These are phyloP conservation scores for Nibea albiflora DNA, from an alignment of 2,113 vertebrate species.

Conservation along the genomic window DNA sequence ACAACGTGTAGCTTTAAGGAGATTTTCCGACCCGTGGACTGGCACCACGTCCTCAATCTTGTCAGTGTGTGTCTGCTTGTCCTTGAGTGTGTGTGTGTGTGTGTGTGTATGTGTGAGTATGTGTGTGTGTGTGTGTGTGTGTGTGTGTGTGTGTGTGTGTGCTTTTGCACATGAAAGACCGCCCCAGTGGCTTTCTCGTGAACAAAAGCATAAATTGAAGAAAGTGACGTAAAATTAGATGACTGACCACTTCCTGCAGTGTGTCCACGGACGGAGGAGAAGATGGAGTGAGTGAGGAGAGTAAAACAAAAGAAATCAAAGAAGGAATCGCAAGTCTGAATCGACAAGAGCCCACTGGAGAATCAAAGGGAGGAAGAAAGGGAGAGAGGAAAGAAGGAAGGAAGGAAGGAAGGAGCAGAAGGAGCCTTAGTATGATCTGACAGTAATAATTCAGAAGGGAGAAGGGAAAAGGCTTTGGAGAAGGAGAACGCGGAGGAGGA, in stretches of 20 bases:
- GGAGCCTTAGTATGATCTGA: slow-evolving; percentile 61
- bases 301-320: slow-evolving; percentile 55
- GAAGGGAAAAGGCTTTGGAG: slow-evolving; percentile 49
- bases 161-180: slow-evolving; percentile 32
- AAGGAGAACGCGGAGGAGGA: slow-evolving; percentile 57
- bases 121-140: slow-evolving; percentile 47
- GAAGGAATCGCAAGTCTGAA: slow-evolving; percentile 49
- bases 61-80: slow-evolving; percentile 30
- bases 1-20: slow-evolving; percentile 53
- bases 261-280: slow-evolving; percentile 21
- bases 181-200: slow-evolving; percentile 46
- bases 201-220: slow-evolving; percentile 57
- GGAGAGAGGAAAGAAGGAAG: background rate
- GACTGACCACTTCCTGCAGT: slow-evolving; percentile 62
- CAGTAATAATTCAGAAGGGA: slow-evolving; percentile 64
- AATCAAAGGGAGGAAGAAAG: slow-evolving; percentile 42
- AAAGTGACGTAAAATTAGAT: slow-evolving; percentile 33
- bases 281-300: slow-evolving; percentile 33
- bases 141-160: slow-evolving; percentile 31
- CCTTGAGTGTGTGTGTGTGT: slow-evolving; percentile 55
- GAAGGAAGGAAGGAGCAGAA: slow-evolving; percentile 21
- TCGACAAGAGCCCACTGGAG: slow-evolving; percentile 60
- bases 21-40: slow-evolving; percentile 38
- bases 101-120: slow-evolving; percentile 53
- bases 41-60: slow-evolving; percentile 14